These are phyloP conservation scores for Tetramorium bicarinatum DNA, from an alignment of 2,888 invertebrate species.

Conservation along the genomic window DNA sequence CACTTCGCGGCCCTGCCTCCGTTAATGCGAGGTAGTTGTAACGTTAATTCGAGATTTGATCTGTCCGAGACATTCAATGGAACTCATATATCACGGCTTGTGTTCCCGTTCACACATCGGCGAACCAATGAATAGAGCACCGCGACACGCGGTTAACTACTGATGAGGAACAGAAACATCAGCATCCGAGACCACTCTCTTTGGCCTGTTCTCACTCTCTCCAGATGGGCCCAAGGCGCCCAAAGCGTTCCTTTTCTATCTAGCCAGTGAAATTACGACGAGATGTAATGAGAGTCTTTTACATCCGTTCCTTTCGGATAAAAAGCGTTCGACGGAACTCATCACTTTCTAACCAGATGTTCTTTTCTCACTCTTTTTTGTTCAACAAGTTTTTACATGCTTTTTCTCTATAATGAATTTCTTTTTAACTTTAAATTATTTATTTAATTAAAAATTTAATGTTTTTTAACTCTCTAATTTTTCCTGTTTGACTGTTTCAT, in stretches of 20 bases:
- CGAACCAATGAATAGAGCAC: constrained; percentile 74
- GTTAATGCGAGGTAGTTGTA: neutral
- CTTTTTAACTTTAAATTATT: neutral
- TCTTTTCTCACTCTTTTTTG: neutral
- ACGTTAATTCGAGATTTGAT: neutral
- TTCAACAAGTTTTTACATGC: neutral
- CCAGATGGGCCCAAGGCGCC: constrained; percentile 39
- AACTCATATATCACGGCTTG: neutral
- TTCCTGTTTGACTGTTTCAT: neutral
- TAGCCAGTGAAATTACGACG: constrained; percentile 57
- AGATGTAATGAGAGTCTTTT: constrained; percentile 25
- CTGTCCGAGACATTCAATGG: neutral
- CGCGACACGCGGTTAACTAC: constrained; percentile 82
- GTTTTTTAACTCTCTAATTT: neutral
- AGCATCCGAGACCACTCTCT: constrained; percentile 80
- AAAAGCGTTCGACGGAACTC: constrained; percentile 23
- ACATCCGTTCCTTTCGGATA: constrained; percentile 34
- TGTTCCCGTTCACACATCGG: constrained; percentile 38
- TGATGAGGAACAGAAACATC: constrained; percentile 84
- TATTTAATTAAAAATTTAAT: neutral
- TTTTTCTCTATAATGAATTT: constrained; percentile 7
- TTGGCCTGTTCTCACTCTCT: constrained; percentile 69
- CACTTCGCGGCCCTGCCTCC: neutral
- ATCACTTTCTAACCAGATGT: constrained; percentile 31
- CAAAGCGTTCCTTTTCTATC: constrained; percentile 56